Evolutionary conservation across 2,113 vertebrate species (phyloP).

Genomic region (Mesembrinibis cayennensis): DNA sequence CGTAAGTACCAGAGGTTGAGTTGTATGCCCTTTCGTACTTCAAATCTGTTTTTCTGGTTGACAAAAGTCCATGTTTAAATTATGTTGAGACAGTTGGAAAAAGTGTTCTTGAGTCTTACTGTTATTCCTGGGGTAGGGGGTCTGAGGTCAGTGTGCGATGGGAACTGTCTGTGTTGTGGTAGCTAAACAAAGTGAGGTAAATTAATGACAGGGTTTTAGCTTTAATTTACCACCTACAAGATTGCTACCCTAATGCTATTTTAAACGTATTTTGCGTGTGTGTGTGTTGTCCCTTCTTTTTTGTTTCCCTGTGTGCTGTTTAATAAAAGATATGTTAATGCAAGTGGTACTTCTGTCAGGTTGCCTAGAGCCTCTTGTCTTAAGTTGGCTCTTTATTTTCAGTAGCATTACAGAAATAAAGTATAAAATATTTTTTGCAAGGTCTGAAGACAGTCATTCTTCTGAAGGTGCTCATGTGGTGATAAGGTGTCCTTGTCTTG

Average conservation of each 20-base stretch:
- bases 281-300: not conserved
- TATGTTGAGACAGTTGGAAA: not conserved
- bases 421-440: not conserved
- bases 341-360: conserved; percentile 44
- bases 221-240: not conserved
- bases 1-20: not conserved
- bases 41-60: not conserved
- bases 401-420: conserved; percentile 33
- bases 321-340: conserved; percentile 48
- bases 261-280: not conserved
- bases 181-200: not conserved
- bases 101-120: not conserved
- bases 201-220: not conserved
- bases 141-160: not conserved
- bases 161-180: not conserved
- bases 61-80: not conserved
- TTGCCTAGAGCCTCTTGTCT: conserved; percentile 15
- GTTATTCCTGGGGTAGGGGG: not conserved
- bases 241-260: not conserved
- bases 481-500: not conserved
- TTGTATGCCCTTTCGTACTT: not conserved
- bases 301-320: conserved; percentile 2
- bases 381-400: conserved; percentile 40
- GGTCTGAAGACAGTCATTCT: not conserved
- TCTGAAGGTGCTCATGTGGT: not conserved